Base-by-base conservation (phyloP, 1,140 invertebrate species). In the Brachionus koreanus region DNA sequence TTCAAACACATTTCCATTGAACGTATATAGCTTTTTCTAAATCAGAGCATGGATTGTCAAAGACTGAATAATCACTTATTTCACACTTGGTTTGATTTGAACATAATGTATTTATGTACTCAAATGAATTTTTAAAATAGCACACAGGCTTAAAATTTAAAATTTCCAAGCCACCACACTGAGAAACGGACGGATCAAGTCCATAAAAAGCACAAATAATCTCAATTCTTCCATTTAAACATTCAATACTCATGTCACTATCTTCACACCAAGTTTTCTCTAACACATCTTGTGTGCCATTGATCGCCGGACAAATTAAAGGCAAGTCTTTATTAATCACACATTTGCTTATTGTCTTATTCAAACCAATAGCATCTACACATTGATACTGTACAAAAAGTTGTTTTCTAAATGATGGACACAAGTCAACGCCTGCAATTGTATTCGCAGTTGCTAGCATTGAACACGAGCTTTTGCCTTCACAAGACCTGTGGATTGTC, bases 381-480 rank as follows among this genome's bases (percentile, higher is more conserved):
- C 76, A 79, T 61, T 79, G 76, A 49, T 79, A 79, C n/a, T 79
- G 76, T 12, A 79, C 39, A 9, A 79, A 35, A 12, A 79, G 57
- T 63, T 79, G 76, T 65, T 79, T 79, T 12, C 10, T 3, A 39
- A 33, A 39, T 61, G 16, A 16, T 19, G 76, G 76, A 61, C 76
- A 79, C 7, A 65, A 12, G 25, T 79, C 76, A 25, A 37, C 61
- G 12, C 29, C 76, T 6, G 46, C 49, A 12, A 79, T 9, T 6
- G 49, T 35, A 12, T 35, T 61, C 9, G n/a, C 25, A 0, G 46
- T 35, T 1, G 76, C 76, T 13, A 49, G 19, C 33, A 79, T 4
- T 10, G 76, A 39, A 33, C 76, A 79, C 6, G 76, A 42, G 19
- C 33, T 57, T 25, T 79, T 37, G 12, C n/a, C 52, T 13, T 79